These are phyloP conservation scores for Chionodraco myersi DNA, from an alignment of 2,113 vertebrate species.

Conservation along the genomic window DNA sequence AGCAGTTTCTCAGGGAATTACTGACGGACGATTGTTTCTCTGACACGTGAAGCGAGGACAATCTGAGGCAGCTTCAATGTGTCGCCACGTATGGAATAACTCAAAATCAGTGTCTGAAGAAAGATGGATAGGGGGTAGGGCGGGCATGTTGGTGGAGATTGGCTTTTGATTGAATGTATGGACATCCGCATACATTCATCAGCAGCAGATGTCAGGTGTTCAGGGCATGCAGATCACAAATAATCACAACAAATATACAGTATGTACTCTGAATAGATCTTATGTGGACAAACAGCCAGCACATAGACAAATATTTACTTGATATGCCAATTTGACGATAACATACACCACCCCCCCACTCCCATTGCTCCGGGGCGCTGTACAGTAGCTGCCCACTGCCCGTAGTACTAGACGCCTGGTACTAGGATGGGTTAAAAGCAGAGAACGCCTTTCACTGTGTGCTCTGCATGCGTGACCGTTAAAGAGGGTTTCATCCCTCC, in stretches of 20 bases:
- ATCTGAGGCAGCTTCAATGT: background rate
- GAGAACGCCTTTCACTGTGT: too few relatives aligned
- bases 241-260: background rate
- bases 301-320: background rate
- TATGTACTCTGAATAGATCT: too few relatives aligned
- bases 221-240: background rate
- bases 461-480: too few relatives aligned
- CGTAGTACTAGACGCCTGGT: too few relatives aligned
- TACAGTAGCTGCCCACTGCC: too few relatives aligned
- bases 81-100: background rate
- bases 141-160: background rate
- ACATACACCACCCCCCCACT: background rate
- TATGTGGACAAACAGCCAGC: background rate
- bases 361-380: too few relatives aligned
- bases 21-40: background rate
- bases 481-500: too few relatives aligned
- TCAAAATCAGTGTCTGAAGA: background rate
- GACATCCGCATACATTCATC: too few relatives aligned
- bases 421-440: too few relatives aligned
- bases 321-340: background rate
- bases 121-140: too few relatives aligned
- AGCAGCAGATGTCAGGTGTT: background rate
- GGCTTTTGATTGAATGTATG: background rate
- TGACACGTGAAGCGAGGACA: background rate
- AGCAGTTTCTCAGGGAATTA: background rate